Evolutionary conservation across 1,140 invertebrate species (phyloP).

Genomic region (Physella acuta): DNA sequence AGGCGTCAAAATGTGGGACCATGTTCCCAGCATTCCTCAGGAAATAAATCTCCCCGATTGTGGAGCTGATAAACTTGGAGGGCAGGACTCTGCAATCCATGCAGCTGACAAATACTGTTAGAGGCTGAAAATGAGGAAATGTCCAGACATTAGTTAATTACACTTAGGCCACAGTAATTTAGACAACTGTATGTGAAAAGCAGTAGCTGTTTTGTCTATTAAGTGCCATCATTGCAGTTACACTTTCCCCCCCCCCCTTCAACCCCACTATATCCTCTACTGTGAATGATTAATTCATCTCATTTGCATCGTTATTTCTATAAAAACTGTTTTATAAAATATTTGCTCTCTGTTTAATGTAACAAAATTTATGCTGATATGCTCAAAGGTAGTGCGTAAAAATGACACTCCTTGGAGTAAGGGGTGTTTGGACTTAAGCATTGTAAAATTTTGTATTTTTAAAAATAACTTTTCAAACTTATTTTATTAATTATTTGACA

Average conservation of each 20-base stretch:
- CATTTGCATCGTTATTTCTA: background rate
- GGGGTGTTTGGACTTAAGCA: no score
- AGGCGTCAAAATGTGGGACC: slow-evolving; percentile 42
- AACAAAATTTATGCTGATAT: no score
- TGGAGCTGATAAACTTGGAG: slow-evolving; percentile 89
- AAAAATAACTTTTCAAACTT: no score
- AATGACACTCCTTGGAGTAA: no score
- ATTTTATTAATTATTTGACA: no score
- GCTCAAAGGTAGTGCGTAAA: no score
- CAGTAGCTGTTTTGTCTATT: background rate
- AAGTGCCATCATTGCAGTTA: background rate
- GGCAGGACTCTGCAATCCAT: slow-evolving; percentile 97
- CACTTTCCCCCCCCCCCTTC: no score
- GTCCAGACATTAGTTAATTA: background rate
- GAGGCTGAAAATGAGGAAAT: slow-evolving; percentile 69
- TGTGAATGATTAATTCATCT: background rate
- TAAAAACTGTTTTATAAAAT: no score
- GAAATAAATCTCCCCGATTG: slow-evolving; percentile 96
- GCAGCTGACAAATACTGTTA: slow-evolving; percentile 94
- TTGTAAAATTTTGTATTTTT: no score
- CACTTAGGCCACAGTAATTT: background rate
- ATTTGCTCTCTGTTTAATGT: no score
- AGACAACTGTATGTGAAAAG: background rate
- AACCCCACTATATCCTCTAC: no score
- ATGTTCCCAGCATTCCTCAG: slow-evolving; percentile 84